Evolutionary conservation across 1,140 invertebrate genomes (phyloP).

Genomic region (Saccostrea echinata): DNA sequence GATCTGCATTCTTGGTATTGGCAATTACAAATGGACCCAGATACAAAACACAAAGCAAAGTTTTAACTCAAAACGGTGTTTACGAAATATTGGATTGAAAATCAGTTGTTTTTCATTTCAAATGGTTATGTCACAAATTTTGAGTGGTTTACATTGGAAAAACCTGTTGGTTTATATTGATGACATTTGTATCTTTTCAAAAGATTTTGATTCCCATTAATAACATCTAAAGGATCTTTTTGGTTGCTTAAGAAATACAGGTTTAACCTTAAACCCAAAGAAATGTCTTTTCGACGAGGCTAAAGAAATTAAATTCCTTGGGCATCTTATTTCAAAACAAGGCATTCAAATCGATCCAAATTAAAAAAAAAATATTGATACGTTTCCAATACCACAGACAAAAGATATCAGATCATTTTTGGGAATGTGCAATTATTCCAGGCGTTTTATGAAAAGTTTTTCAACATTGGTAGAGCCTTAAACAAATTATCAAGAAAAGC

Average conservation of each 20-base stretch:
- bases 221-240: conserved; percentile 43
- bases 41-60: conserved; percentile 57
- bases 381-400: conserved; percentile 61
- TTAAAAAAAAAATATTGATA: conserved; percentile 30
- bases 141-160: conserved; percentile 54
- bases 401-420: conserved; percentile 79
- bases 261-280: no score
- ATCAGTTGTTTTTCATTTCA: conserved; percentile 47
- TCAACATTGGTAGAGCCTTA: no score
- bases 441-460: no score
- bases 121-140: conserved; percentile 37
- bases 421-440: no score
- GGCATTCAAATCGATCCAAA: conserved; percentile 49
- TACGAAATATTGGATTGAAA: conserved; percentile 30
- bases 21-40: no score
- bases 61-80: conserved; percentile 55
- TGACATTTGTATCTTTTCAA: conserved; percentile 53
- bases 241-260: conserved; percentile 36
- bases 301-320: conserved; percentile 49
- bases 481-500: no score
- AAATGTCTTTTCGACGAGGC: conserved; percentile 57
- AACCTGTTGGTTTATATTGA: conserved; percentile 55
- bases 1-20: no score
- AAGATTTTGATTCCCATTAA: no score
- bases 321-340: conserved; percentile 52